phyloP scores from a whole-genome alignment of 2,888 invertebrate species.

The Ichneumoninae sp. region DNA sequence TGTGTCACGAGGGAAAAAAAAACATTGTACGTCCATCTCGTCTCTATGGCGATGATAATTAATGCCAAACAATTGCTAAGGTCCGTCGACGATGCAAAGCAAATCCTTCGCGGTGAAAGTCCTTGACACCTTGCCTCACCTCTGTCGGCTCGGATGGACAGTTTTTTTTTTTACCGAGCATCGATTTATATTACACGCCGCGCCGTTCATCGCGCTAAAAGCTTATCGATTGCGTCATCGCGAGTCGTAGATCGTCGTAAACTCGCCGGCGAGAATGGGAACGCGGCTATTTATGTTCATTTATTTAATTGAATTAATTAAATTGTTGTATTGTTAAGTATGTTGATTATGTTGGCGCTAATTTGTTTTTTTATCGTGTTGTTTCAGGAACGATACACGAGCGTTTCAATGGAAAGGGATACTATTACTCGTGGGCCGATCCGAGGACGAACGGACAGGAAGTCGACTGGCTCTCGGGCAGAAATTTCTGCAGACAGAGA shows the following conservation, averaged over 20 bases:
- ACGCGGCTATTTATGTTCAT: not conserved
- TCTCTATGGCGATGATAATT: slow-evolving; percentile 12
- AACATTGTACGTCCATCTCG: slow-evolving; percentile 32
- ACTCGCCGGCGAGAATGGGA: not conserved
- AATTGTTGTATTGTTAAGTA: not conserved
- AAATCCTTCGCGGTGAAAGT: slow-evolving; percentile 58
- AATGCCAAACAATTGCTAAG: slow-evolving; percentile 40
- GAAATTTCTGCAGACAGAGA: slow-evolving; percentile 94
- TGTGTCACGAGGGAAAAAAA: slow-evolving; percentile 54
- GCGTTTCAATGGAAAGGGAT: slow-evolving; percentile 88
- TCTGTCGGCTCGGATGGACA: slow-evolving; percentile 49
- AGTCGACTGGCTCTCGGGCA: slow-evolving; percentile 93
- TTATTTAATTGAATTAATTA: not conserved
- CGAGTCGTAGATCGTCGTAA: not conserved
- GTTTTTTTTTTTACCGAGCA: not conserved
- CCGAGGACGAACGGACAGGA: slow-evolving; percentile 90
- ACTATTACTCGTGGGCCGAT: slow-evolving; percentile 95
- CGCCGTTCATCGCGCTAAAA: slow-evolving; percentile 8
- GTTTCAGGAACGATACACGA: slow-evolving; percentile 84
- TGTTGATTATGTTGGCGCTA: not conserved
- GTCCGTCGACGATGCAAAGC: slow-evolving; percentile 26
- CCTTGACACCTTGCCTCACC: slow-evolving; percentile 58
- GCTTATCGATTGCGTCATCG: slow-evolving; percentile 29
- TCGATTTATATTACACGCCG: slow-evolving; percentile 10
- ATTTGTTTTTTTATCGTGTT: slow-evolving; percentile 1